Base-by-base conservation (phyloP, 1,140 invertebrate species). In the Aradophagus sp. region DNA sequence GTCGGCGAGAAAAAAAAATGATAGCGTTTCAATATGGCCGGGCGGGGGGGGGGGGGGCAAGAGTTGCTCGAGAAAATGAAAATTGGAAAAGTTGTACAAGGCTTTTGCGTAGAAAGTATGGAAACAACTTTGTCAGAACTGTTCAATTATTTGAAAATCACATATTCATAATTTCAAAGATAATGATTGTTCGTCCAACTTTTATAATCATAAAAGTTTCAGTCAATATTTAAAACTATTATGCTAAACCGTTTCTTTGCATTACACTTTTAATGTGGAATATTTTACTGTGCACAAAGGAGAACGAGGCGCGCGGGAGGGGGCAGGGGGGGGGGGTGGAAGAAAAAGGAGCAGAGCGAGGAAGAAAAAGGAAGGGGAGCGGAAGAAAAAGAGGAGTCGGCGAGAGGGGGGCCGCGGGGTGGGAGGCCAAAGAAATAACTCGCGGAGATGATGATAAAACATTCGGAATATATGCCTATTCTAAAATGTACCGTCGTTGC, bases 71-170 rank as follows among this genome's bases (percentile, higher is more conserved):
- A 52, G 58, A 52, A 62, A 62, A 62, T 62, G 58, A 62, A 62
- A 62, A 62, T 62, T 62, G 47, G 58, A 62, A 62, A 62, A 62
- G 58, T 62, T 62, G 31, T 44, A 31, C 47, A 52, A 52, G 45
- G 58, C n/a, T 61, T 61, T 61, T 61, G 50, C 31, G 58, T 53
- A 26, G 59, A 52, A 62, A 62, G 59, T 47, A 39, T 32, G 47
- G 31, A 41, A 32, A 38, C 41, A 63, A 63, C 47, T 53, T 63
- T 62, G 53, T 45, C 48, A 45, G 59, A 47, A 55, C 42, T 41
- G 61, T 65, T 65, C 61, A 65, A 55, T 65, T 65, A 65, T 65
- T 65, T 55, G 50, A 65, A 65, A 55, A 65, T 65, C 61, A 65
- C 50, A 56, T 65, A 65, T 65, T 65, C 61, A 65, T 56, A 65